These are phyloP conservation scores for Calameuta pallipes DNA, from an alignment of 2,888 invertebrate genomes.

Conservation along the genomic window DNA sequence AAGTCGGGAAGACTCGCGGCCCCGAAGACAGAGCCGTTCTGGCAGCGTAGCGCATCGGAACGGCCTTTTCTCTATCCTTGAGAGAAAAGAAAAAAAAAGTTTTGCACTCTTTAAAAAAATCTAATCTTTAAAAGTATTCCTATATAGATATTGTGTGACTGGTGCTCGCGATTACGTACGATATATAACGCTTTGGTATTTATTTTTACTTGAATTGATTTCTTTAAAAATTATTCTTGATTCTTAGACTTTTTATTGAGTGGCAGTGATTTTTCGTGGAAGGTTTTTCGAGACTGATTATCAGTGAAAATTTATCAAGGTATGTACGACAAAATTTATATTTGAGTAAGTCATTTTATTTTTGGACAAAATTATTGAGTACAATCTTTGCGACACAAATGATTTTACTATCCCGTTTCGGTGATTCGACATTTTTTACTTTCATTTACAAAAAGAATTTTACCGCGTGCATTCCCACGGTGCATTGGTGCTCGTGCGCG, in stretches of 20 bases:
- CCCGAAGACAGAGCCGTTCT: slow-evolving; percentile 64
- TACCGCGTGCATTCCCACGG: slow-evolving; percentile 42
- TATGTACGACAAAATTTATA: not conserved
- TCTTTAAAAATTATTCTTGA: not conserved
- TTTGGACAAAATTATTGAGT: not conserved
- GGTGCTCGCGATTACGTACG: not conserved
- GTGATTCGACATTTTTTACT: not conserved
- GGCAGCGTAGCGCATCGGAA: slow-evolving; percentile 62
- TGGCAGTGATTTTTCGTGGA: not conserved
- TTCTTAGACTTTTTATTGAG: not conserved
- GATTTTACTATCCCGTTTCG: not conserved
- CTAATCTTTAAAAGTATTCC: slow-evolving; percentile 7
- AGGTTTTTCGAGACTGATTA: not conserved
- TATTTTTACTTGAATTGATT: not conserved
- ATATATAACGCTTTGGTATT: not conserved
- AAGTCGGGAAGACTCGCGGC: slow-evolving; percentile 61
- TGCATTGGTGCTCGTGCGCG: slow-evolving; percentile 22
- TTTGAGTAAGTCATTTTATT: not conserved
- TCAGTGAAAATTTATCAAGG: not conserved
- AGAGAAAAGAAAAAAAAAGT: not conserved
- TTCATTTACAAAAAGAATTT: not conserved
- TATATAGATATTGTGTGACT: not conserved
- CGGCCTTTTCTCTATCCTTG: slow-evolving; percentile 37
- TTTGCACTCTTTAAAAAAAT: not conserved
- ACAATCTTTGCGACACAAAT: not conserved